Percentiles rank a stretch among this genome's conserved stretches.
These are phyloP conservation scores for Hymenopus coronatus DNA, from an alignment of 2,888 invertebrate species.

Conservation along the genomic window DNA sequence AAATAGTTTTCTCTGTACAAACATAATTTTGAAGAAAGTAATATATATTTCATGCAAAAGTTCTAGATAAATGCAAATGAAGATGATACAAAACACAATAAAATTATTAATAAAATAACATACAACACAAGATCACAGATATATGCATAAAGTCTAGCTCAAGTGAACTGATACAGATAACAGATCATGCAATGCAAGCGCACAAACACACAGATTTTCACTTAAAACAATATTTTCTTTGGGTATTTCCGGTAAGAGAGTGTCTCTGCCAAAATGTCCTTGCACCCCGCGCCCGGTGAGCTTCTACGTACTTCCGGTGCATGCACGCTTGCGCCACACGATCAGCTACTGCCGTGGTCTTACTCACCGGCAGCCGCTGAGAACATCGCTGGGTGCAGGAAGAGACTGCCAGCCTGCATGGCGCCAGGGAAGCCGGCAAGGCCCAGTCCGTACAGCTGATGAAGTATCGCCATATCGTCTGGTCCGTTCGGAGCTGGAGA, in stretches of 20 bases:
- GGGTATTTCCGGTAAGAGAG: background rate
- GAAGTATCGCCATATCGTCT: slow-evolving; percentile 56
- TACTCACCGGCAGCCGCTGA: slow-evolving; percentile 55
- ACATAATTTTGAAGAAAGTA: background rate
- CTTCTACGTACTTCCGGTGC: background rate
- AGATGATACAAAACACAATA: background rate
- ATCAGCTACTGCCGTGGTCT: background rate
- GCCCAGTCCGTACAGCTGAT: slow-evolving; percentile 53
- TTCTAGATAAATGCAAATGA: background rate
- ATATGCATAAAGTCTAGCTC: background rate
- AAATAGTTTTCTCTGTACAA: background rate
- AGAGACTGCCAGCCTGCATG: slow-evolving; percentile 47
- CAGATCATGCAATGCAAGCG: background rate
- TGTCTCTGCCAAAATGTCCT: background rate
- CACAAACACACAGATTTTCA: background rate
- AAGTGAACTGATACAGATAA: background rate
- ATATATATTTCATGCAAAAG: background rate
- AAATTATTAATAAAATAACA: background rate
- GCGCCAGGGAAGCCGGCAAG: slow-evolving; percentile 46
- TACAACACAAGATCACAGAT: background rate
- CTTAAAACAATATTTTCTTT: background rate
- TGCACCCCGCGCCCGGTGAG: background rate
- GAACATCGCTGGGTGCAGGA: slow-evolving; percentile 60
- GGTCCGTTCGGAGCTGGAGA: slow-evolving; percentile 37
- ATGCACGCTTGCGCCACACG: background rate